Percentiles rank a stretch among this genome's conserved stretches.
Evolutionary conservation across 2,797 vertebrate genomes (phyloP).

Genomic region (Melanotaenia pygmaea): DNA sequence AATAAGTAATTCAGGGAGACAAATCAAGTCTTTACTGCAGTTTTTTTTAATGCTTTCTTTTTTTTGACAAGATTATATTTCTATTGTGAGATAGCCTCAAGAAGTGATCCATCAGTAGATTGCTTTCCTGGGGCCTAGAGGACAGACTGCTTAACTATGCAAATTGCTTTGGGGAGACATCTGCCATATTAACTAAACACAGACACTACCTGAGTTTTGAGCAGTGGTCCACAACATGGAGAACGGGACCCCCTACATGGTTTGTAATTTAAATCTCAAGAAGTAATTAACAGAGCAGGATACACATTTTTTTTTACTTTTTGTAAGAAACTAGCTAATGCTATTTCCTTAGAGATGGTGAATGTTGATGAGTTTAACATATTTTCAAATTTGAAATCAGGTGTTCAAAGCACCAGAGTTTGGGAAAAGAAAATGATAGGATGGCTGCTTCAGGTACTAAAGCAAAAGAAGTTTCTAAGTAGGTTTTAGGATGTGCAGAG

Average conservation of each 20-base stretch:
- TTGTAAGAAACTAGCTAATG: background rate
- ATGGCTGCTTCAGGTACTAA: background rate
- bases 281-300: background rate
- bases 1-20: background rate
- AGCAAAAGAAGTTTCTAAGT: background rate
- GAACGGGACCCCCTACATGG: background rate
- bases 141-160: conserved; percentile 48
- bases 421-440: background rate
- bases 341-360: background rate
- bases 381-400: background rate
- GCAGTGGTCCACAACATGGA: background rate
- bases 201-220: conserved; percentile 25
- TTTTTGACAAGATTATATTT: conserved; percentile 30
- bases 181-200: conserved; percentile 25
- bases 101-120: conserved; percentile 40
- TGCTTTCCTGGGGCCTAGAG: conserved; percentile 23
- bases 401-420: background rate
- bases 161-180: conserved; percentile 55
- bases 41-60: conserved; percentile 16
- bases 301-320: background rate
- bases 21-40: background rate
- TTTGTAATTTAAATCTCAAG: background rate
- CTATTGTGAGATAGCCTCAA: conserved; percentile 29
- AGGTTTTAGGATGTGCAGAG: no score
- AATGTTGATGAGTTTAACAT: background rate